Evolutionary conservation across 1,140 invertebrate species (phyloP).

Genomic region (Pachypeltis micranthus): DNA sequence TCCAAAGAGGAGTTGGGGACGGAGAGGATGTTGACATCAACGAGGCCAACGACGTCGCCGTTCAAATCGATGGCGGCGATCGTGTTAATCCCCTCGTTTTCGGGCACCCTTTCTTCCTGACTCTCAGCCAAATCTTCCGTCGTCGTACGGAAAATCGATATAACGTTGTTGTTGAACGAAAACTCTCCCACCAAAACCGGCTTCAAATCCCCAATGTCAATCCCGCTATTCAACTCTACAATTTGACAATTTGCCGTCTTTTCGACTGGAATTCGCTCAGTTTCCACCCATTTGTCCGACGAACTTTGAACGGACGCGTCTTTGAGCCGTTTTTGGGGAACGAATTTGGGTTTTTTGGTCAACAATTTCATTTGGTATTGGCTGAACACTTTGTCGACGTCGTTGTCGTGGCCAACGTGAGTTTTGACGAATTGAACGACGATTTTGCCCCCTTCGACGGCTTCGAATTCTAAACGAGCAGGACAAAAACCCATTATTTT

Average conservation of each 20-base stretch:
- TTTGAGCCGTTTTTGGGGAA: background rate
- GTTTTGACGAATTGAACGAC: constrained; percentile 4
- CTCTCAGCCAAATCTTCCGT: background rate
- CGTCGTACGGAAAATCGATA: background rate
- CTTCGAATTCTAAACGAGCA: background rate
- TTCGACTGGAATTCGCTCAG: background rate
- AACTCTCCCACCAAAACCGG: background rate
- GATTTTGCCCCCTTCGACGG: background rate
- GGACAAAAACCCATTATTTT: constrained; percentile 18
- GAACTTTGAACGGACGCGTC: background rate
- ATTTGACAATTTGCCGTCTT: background rate
- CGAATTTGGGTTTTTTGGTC: background rate
- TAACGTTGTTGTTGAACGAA: background rate
- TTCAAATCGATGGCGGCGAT: background rate
- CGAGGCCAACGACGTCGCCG: background rate
- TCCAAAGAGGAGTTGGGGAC: too few relatives aligned
- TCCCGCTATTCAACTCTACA: background rate
- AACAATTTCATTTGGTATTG: background rate
- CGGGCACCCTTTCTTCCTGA: background rate
- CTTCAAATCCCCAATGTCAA: background rate
- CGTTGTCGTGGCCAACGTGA: constrained; percentile 11
- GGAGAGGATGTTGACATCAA: background rate
- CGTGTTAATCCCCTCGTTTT: background rate
- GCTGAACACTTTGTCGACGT: background rate
- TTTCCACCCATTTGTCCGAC: background rate